A percentile compares a stretch with the other conserved stretches of the same genome.
Conservation (phyloP, 2,113 vertebrate genomes). For the Scytalopus superciliaris region DNA sequence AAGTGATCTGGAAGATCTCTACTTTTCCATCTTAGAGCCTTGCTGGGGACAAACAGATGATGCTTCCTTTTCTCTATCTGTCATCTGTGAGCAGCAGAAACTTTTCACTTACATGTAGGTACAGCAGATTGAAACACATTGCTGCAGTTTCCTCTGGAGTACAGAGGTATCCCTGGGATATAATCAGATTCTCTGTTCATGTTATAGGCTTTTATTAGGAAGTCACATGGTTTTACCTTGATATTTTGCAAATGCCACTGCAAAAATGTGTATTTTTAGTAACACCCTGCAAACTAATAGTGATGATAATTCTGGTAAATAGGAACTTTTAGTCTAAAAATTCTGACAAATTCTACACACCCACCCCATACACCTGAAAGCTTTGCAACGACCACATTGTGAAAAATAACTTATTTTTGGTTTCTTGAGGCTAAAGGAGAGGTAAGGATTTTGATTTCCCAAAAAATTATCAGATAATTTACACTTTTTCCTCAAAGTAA, state of each 20-base stretch:
- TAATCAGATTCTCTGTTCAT: not conserved
- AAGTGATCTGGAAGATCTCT: not conserved
- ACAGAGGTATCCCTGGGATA: not conserved
- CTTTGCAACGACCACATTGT: not conserved
- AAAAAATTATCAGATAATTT: not conserved
- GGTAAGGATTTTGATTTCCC: not conserved
- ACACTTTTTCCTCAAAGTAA: not conserved
- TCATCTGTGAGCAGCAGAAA: not conserved
- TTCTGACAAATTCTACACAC: not conserved
- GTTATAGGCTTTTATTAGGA: not conserved
- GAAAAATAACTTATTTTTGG: not conserved
- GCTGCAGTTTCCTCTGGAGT: not conserved
- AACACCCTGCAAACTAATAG: rapidly evolving
- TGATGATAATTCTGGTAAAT: not conserved
- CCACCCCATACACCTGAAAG: rapidly evolving
- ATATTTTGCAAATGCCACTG: not conserved
- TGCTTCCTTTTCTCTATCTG: not conserved
- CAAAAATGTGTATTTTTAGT: not conserved
- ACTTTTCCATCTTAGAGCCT: not conserved
- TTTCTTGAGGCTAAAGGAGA: not conserved
- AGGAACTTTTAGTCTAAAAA: not conserved
- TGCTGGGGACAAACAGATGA: not conserved
- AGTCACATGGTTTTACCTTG: not conserved
- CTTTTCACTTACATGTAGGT: not conserved
- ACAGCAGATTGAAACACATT: not conserved